A percentile compares a stretch with the other conserved stretches of the same genome.
Evolutionary conservation across 2,113 vertebrate species (phyloP).

Genomic region (Rattus rattus): DNA sequence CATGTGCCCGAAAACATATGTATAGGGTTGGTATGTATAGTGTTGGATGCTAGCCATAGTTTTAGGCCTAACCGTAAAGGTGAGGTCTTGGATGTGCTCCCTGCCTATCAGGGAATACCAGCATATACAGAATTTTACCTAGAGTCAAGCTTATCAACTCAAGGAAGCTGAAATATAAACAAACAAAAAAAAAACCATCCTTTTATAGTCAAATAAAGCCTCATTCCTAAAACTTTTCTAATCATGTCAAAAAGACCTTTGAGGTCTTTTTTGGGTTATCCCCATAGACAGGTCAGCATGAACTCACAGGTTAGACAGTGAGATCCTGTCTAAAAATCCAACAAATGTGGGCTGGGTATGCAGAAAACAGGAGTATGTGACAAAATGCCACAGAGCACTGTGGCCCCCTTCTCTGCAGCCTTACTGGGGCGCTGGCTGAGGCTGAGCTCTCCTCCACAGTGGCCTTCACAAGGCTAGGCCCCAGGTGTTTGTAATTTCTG

Average conservation of each 20-base stretch:
- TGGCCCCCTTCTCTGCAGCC: background rate
- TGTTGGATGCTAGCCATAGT: background rate
- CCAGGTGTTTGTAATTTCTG: background rate
- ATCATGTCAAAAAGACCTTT: background rate
- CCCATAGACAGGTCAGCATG: background rate
- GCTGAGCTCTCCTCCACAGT: background rate
- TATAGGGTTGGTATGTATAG: background rate
- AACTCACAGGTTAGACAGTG: too few relatives aligned
- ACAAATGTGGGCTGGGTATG: background rate
- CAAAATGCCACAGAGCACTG: background rate
- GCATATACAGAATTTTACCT: background rate
- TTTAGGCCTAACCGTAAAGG: background rate
- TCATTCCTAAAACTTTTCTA: conserved; percentile 40
- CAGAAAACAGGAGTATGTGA: background rate
- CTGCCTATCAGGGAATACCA: too few relatives aligned
- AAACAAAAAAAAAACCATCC: background rate
- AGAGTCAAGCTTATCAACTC: background rate
- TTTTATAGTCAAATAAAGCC: conserved; percentile 3
- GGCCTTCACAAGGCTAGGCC: too few relatives aligned
- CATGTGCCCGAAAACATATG: background rate
- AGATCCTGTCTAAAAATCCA: background rate
- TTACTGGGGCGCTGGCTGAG: background rate
- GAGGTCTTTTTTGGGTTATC: background rate
- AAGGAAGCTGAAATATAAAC: conserved; percentile 3
- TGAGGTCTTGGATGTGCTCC: background rate